Evolutionary conservation across 2,888 invertebrate species (phyloP).

Genomic region (Aplocera efformata): DNA sequence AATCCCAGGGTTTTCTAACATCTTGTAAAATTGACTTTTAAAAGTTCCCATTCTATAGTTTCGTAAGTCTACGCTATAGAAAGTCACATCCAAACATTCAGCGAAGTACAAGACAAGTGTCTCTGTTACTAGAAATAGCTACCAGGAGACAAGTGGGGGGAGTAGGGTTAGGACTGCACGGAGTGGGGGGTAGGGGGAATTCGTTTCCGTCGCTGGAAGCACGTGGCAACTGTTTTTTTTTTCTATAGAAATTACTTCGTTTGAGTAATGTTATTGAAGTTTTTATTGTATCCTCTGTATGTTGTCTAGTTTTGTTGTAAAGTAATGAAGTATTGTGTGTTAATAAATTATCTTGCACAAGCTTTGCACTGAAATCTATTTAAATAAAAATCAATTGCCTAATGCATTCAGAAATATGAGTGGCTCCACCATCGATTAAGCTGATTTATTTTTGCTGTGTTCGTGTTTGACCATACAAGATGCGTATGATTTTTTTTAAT

Average conservation of each 20-base stretch:
- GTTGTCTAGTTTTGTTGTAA: neutral
- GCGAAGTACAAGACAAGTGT: slow-evolving; percentile 68
- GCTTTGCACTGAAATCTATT: too few species aligned
- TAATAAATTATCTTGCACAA: too few species aligned
- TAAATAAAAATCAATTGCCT: too few species aligned
- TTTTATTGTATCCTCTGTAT: slow-evolving; percentile 17
- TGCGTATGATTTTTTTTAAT: too few species aligned
- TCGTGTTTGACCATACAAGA: too few species aligned
- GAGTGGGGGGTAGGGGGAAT: slow-evolving; percentile 27
- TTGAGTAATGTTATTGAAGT: slow-evolving; percentile 24
- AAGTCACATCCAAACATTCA: slow-evolving; percentile 57
- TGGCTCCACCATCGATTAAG: too few species aligned
- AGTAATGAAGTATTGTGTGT: too few species aligned
- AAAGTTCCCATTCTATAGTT: slow-evolving; percentile 22
- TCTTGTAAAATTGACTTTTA: neutral
- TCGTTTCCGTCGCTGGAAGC: slow-evolving; percentile 57
- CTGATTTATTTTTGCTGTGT: too few species aligned
- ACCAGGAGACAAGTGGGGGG: slow-evolving; percentile 42
- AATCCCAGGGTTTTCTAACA: too few species aligned
- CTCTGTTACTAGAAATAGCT: slow-evolving; percentile 66
- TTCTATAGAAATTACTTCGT: slow-evolving; percentile 29
- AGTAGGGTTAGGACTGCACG: slow-evolving; percentile 25
- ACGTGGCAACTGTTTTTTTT: slow-evolving; percentile 56
- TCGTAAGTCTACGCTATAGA: slow-evolving; percentile 40
- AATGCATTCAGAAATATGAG: too few species aligned